phyloP scores from a whole-genome alignment of 2,797 vertebrate genomes.

The Malurus splendens region DNA sequence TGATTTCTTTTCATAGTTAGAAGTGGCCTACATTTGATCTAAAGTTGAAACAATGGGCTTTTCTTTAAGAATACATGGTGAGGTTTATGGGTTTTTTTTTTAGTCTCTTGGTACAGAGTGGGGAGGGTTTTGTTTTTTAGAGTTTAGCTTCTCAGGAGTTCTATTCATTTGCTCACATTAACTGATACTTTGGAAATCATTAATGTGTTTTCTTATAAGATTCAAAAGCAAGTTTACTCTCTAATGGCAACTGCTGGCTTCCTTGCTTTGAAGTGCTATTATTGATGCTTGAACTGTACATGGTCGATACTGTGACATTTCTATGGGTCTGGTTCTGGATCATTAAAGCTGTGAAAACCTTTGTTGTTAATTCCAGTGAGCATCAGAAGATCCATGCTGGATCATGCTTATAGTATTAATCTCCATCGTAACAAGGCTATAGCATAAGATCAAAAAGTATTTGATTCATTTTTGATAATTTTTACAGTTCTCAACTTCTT shows the following conservation, averaged over 20 bases:
- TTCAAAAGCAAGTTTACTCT: neutral
- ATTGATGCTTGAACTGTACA: neutral
- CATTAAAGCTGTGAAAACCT: neutral
- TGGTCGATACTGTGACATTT: neutral
- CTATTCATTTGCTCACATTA: neutral
- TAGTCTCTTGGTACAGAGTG: accelerated
- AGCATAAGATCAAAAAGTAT: slow-evolving; percentile 19
- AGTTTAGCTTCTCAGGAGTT: neutral
- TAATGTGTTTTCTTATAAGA: neutral
- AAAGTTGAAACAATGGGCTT: neutral
- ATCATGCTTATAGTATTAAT: neutral
- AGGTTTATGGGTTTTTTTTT: accelerated
- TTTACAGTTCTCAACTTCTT: slow-evolving; percentile 29
- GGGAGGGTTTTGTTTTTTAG: accelerated
- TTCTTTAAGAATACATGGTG: neutral
- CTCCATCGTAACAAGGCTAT: neutral
- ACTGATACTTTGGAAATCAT: neutral
- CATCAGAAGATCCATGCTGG: neutral
- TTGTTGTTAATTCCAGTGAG: neutral
- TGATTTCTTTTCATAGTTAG: neutral
- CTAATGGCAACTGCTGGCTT: neutral
- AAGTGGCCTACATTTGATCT: neutral
- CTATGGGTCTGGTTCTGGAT: neutral
- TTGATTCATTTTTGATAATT: slow-evolving; percentile 22
- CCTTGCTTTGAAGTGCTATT: neutral